phyloP scores from a whole-genome alignment of 2,113 vertebrate species.

The Bucco capensis region DNA sequence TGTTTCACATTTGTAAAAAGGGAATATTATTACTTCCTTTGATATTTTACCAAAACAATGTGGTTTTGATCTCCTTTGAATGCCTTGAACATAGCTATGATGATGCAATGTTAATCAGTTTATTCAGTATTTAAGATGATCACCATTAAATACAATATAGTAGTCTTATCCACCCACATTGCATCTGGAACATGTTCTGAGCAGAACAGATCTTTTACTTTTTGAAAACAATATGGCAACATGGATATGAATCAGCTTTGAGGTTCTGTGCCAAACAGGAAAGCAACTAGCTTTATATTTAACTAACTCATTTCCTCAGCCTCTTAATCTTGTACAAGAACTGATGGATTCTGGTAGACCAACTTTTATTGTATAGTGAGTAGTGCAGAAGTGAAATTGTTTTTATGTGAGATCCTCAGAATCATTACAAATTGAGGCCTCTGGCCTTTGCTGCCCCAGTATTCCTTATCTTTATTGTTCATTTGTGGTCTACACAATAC shows the following conservation, averaged over 20 bases:
- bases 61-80: neutral
- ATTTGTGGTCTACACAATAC: neutral
- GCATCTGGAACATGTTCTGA: conserved; percentile 15
- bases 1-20: neutral
- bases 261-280: conserved; percentile 50
- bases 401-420: neutral
- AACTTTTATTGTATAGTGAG: neutral
- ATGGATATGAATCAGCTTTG: conserved; percentile 38
- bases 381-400: neutral
- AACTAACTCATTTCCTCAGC: conserved; percentile 43
- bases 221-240: conserved; percentile 12
- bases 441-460: neutral
- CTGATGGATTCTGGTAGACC: neutral
- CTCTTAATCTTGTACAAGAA: conserved; percentile 16
- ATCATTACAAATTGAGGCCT: neutral
- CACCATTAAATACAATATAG: neutral
- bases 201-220: neutral
- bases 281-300: conserved; percentile 18
- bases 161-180: neutral
- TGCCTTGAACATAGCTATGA: neutral
- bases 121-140: neutral
- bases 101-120: neutral
- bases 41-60: neutral
- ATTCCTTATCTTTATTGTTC: conserved; percentile 24
- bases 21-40: neutral